Evolutionary conservation across 2,113 vertebrate species (phyloP).

Genomic region (Chascanopsetta lugubris): DNA sequence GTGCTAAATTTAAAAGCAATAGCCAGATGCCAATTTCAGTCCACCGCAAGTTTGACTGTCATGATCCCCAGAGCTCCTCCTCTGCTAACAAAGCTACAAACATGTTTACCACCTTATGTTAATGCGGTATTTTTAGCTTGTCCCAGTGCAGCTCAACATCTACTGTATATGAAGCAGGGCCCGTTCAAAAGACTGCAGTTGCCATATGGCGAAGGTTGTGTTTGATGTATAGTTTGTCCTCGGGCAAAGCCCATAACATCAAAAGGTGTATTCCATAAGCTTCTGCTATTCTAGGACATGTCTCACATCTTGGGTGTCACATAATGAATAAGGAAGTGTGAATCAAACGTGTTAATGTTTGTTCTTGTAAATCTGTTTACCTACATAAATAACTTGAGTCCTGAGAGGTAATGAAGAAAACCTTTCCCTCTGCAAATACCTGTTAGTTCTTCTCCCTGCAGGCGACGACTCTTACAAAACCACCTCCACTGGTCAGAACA

Average conservation of each 20-base stretch:
- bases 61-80: too few relatives aligned
- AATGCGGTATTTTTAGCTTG: background rate
- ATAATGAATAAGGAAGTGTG: constrained; percentile 36
- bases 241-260: constrained; percentile 25
- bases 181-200: constrained; percentile 9
- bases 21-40: too few relatives aligned
- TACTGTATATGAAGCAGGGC: constrained; percentile 4
- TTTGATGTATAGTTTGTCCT: constrained; percentile 23
- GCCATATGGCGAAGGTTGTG: constrained; percentile 1
- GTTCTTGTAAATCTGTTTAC: constrained; percentile 12
- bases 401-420: background rate
- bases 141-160: background rate
- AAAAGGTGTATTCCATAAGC: constrained; percentile 17
- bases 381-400: background rate
- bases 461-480: background rate
- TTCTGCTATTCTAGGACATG: constrained; percentile 18
- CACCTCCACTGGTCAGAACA: too few relatives aligned
- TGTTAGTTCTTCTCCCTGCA: background rate
- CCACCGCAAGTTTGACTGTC: too few relatives aligned
- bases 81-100: too few relatives aligned
- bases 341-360: constrained; percentile 24
- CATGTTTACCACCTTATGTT: background rate
- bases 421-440: background rate
- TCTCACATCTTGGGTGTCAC: constrained; percentile 31
- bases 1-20: too few relatives aligned